phyloP scores from a whole-genome alignment of 2,113 vertebrate species.

The Psammodynastes pulverulentus region DNA sequence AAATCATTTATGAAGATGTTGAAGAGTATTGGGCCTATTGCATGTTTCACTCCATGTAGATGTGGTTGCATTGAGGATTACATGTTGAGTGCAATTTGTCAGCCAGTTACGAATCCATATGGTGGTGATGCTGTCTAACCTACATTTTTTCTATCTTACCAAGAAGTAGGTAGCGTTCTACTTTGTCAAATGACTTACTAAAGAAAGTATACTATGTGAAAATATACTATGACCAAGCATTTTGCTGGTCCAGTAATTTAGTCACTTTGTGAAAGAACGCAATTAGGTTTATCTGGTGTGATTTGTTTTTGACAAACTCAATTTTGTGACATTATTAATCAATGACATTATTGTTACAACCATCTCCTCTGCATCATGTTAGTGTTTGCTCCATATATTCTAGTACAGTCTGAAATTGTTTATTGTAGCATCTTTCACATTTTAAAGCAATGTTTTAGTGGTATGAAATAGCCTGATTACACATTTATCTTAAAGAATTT shows the following conservation, averaged over 20 bases:
- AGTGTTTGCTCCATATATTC: background rate
- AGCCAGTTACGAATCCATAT: background rate
- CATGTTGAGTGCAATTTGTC: background rate
- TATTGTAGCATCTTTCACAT: background rate
- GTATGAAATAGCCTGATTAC: background rate
- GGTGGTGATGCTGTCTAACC: background rate
- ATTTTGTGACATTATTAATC: background rate
- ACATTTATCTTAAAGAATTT: background rate
- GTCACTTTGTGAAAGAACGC: background rate
- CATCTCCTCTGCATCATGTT: background rate
- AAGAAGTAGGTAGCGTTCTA: background rate
- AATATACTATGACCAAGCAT: background rate
- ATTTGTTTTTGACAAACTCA: background rate
- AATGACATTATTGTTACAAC: background rate
- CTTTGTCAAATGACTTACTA: background rate
- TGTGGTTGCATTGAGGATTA: background rate
- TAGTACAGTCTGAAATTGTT: background rate
- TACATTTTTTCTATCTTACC: background rate
- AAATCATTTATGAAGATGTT: background rate
- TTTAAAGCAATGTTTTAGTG: background rate
- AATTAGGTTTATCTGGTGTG: background rate
- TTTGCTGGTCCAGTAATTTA: background rate
- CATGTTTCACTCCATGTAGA: background rate
- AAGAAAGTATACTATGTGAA: background rate
- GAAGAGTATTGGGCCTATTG: background rate